phyloP scores from a whole-genome alignment of 2,888 invertebrate species.

The Priocnemis perturbator region DNA sequence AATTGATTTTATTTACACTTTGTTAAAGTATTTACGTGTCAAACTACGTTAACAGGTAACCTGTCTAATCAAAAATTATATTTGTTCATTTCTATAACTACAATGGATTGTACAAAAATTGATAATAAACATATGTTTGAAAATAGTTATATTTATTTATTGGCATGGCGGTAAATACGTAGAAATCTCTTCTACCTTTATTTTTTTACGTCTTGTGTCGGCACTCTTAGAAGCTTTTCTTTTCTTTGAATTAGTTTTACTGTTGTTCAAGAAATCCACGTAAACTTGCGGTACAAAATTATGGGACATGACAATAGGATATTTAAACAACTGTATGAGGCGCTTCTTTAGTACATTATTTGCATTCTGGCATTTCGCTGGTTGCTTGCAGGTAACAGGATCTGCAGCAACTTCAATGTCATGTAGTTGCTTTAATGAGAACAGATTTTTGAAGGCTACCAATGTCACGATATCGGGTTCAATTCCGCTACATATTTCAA shows the following conservation, averaged over 20 bases:
- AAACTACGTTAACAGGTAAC: not conserved
- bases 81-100: no score
- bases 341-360: slow-evolving; percentile 58
- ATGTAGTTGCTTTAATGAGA: slow-evolving; percentile 31
- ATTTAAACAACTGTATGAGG: slow-evolving; percentile 64
- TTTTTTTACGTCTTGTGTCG: not conserved
- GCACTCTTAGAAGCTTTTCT: not conserved
- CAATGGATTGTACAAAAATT: not conserved
- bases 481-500: slow-evolving; percentile 12
- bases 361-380: slow-evolving; percentile 25
- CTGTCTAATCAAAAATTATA: not conserved
- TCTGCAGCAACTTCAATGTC: slow-evolving; percentile 2
- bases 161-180: not conserved
- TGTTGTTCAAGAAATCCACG: not conserved
- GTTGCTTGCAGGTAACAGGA: not conserved
- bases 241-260: not conserved
- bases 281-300: slow-evolving; percentile 41
- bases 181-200: not conserved
- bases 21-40: not conserved
- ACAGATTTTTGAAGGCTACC: slow-evolving; percentile 49
- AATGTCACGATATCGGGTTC: slow-evolving; percentile 52
- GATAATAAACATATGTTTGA: not conserved
- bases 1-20: not conserved
- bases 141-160: not conserved
- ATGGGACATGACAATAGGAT: slow-evolving; percentile 65